Base-by-base conservation (phyloP, 2,797 vertebrate species). In the Enteromius mattozi region DNA sequence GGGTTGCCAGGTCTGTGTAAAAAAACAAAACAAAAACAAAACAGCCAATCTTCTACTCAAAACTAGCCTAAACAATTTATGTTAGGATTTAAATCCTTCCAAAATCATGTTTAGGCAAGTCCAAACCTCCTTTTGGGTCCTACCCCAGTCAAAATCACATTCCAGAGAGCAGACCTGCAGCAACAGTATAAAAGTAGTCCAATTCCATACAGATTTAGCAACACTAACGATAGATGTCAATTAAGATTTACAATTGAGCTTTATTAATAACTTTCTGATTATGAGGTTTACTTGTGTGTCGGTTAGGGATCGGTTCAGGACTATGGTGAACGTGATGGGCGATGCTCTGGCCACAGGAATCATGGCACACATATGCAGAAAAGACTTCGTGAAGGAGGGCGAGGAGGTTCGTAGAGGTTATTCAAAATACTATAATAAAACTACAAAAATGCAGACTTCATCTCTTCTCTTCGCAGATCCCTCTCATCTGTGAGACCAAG, bases 291-390 rank as follows among this genome's bases (percentile, higher is more conserved):
- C 37, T 4, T 45, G 3, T 42, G 9, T 78, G 7, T 88, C 86
- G 68, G 77, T 17, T 88, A 99, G 98, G 91, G 98, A 99, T 94
- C 96, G 98, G 86, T 99, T 99, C 92, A 95, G 98, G 90, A 99
- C 98, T 61, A 99, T 99, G 98, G 97, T 99, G 87, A 99, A 99
- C 0, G 98, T 99, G 83, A 96, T 99, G 94, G 98, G 98, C 0
- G 98, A 99, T 0, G 98, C 98, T 0, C 91, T 99, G 89, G 98
- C 97, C 4, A 97, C 98, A 0, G 98, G 98, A 30, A 99, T 99
- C 89, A 99, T 99, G 97, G 98, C 98, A 83, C 98, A 99, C 84
- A 93, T 99, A 92, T 99, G 97, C 94, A 94, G 97, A 87, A 99
- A 99, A 92, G 98, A 99, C 88, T 99, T 99, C 70, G 92, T 97